Percentiles rank a stretch among this genome's conserved stretches.
Evolutionary conservation across 2,797 vertebrate genomes (phyloP).

Genomic region (Dicrostonyx torquatus): DNA sequence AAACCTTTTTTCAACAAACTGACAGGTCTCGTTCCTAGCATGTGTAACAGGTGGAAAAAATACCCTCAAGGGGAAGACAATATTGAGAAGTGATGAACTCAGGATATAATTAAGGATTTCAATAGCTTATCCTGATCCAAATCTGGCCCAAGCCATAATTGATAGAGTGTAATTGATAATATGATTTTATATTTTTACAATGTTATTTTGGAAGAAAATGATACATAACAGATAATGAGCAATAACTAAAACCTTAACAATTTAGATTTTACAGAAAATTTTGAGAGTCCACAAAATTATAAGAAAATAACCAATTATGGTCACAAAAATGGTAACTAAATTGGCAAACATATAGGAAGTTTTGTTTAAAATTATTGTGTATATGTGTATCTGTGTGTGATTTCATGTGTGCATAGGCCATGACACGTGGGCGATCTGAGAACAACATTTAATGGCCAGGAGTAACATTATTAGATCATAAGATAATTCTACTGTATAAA

Average conservation of each 20-base stretch:
- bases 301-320: not conserved
- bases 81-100: not conserved
- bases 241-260: not conserved
- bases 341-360: not conserved
- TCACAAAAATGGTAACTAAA: not conserved
- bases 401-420: no score
- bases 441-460: no score
- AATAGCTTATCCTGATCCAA: not conserved
- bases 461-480: not conserved
- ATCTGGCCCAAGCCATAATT: not conserved
- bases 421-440: not conserved
- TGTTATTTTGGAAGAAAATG: not conserved
- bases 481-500: not conserved
- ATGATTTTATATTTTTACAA: not conserved
- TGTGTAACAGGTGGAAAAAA: not conserved
- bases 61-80: not conserved
- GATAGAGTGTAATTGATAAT: not conserved
- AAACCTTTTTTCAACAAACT: not conserved
- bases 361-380: not conserved
- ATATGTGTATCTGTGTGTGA: not conserved
- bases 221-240: not conserved
- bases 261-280: not conserved
- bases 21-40: not conserved
- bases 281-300: not conserved
- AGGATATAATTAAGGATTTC: not conserved